Evolutionary conservation across 1,140 invertebrate species (phyloP).

Genomic region (Magallana gigas): DNA sequence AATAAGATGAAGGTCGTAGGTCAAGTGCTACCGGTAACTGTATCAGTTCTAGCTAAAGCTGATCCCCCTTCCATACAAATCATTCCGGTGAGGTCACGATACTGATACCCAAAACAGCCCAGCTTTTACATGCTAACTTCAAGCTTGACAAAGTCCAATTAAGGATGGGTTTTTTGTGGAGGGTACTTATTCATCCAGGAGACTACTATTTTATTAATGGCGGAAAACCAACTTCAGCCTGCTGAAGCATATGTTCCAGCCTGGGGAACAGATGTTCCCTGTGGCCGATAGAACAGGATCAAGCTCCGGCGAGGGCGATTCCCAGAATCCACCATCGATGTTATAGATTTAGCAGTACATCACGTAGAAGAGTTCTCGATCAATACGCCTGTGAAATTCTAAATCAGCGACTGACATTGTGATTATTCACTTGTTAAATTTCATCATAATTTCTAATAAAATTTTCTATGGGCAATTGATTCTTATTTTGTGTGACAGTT

Average conservation of each 20-base stretch:
- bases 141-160: slow-evolving; percentile 34
- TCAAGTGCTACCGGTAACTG: slow-evolving; percentile 8
- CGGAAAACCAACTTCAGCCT: not conserved
- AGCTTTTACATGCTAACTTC: slow-evolving; percentile 37
- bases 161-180: slow-evolving; percentile 16
- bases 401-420: slow-evolving; percentile 1
- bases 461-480: not conserved
- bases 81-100: slow-evolving; percentile 1
- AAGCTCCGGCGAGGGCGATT: not conserved
- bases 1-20: slow-evolving; percentile 28
- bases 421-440: slow-evolving; percentile 28
- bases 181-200: slow-evolving; percentile 17
- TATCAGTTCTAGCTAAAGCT: slow-evolving; percentile 5
- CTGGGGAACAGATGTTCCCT: slow-evolving; percentile 14
- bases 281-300: not conserved
- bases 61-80: slow-evolving; percentile 24
- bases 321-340: slow-evolving; percentile 1
- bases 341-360: slow-evolving; percentile 22
- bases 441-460: slow-evolving; percentile 7
- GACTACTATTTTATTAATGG: slow-evolving; percentile 24
- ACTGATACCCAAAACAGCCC: slow-evolving; percentile 17
- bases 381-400: slow-evolving; percentile 17
- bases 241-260: slow-evolving; percentile 15
- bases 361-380: not conserved
- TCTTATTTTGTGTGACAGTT: not conserved